Percentiles rank a stretch among this genome's conserved stretches.
These are phyloP conservation scores for Leucoraja erinaceus DNA, from an alignment of 2,113 vertebrate species.

Conservation along the genomic window DNA sequence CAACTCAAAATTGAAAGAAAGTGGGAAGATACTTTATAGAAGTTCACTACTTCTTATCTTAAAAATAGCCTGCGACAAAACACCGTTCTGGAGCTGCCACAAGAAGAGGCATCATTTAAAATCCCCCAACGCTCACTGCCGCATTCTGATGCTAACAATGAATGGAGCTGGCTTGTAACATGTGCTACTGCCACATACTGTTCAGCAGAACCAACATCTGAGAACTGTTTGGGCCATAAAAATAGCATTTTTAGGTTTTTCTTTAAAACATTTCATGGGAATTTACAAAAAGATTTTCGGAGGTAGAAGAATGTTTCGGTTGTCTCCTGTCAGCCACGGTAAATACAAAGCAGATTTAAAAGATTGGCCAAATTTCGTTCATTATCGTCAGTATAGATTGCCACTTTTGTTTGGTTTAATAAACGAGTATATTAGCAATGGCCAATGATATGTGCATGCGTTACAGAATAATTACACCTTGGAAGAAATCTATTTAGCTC, in stretches of 20 bases:
- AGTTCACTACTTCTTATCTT: background rate
- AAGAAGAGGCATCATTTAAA: background rate
- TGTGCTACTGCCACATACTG: background rate
- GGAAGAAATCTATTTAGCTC: too few relatives aligned
- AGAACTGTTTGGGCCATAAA: background rate
- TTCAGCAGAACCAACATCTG: background rate
- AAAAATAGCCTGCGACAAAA: background rate
- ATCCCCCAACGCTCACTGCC: background rate
- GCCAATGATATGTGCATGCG: background rate
- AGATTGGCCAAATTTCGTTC: background rate
- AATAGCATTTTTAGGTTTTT: background rate
- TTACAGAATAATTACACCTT: too few relatives aligned
- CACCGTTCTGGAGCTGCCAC: background rate
- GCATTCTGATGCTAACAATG: background rate
- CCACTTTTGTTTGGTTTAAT: background rate
- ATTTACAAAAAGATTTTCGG: background rate
- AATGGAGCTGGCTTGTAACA: background rate
- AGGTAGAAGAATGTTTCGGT: too few relatives aligned
- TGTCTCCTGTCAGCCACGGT: background rate
- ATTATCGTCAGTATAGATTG: background rate
- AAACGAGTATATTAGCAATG: background rate
- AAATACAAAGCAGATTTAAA: background rate
- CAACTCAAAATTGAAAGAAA: background rate
- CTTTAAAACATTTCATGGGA: background rate
- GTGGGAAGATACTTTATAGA: background rate